Base-by-base conservation (phyloP, 2,797 vertebrate genomes). In the Decapterus maruadsi region DNA sequence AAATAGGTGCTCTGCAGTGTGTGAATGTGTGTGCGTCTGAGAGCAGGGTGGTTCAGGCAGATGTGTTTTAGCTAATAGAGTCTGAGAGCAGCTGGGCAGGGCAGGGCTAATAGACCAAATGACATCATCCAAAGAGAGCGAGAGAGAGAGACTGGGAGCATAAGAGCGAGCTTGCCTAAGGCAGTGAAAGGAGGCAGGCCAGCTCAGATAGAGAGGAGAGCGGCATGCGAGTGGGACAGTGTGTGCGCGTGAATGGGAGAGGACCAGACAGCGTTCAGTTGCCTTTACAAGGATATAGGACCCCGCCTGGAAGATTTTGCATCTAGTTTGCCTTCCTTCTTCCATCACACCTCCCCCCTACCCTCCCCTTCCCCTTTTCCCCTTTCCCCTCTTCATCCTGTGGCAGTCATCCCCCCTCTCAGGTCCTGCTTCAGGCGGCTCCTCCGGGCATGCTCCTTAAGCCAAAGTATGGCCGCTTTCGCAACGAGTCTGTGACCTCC, bases 381-480 rank as follows among this genome's bases (percentile, higher is more conserved):
- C 65, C 22, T 46, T 31, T 14, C 79, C 82, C 61, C 79, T 34
- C 74, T 71, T 77, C 82, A 72, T 90, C 83, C 89, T 80, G 77
- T 71, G 63, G 76, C 82, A 86, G 75, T 84, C 64, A 83, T 77
- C 87, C 87, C 78, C 82, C 77, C 80, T 50, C 60, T 76, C 75
- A 81, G 84, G 87, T 88, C 78, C 92, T 88, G 91, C 90, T 93
- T 82, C 81, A 87, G 90, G 91, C 87, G 89, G 92, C 90, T 94
- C 74, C 92, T 93, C 95, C 91, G 95, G 96, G 96, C 93, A 97
- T 97, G 97, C 95, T 96, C 92, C 94, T 96, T 93, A 97, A 97
- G 95, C 95, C 96, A 91, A 96, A 96, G 95, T 97, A 97, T 96
- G 97, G 93, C 91, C 96, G 96, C 90, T 97, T 97, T 93, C 95